Conservation (phyloP, 2,113 vertebrate genomes). For the Pterocles orientalis region DNA sequence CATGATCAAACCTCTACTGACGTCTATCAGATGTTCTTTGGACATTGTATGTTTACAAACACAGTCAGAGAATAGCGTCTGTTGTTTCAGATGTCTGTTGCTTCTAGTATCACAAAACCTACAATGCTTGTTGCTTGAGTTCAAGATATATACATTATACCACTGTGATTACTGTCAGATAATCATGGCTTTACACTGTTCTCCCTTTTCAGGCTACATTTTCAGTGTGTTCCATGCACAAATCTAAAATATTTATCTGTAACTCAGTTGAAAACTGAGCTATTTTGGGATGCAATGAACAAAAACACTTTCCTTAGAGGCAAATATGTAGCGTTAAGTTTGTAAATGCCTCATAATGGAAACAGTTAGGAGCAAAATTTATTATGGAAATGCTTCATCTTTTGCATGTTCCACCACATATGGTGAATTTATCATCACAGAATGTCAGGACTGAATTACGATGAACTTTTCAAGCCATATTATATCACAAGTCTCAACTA, state of each 20-base stretch:
- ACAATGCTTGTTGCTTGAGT: rapidly evolving
- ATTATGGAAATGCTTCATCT: not conserved
- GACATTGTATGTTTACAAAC: not conserved
- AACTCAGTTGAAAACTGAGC: not conserved
- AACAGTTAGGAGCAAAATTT: not conserved
- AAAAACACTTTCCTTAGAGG: not conserved
- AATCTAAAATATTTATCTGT: not conserved
- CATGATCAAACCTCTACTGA: not conserved
- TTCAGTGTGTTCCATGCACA: not conserved
- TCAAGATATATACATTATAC: not conserved
- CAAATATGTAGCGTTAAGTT: not conserved
- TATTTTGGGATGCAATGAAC: not conserved
- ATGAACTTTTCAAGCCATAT: not conserved
- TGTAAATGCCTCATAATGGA: not conserved
- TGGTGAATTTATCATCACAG: not conserved
- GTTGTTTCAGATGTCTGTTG: not conserved
- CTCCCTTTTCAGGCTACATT: not conserved
- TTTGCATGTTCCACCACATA: not conserved
- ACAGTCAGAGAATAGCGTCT: not conserved
- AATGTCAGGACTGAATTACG: not conserved
- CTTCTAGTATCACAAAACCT: not conserved
- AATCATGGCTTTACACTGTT: not conserved
- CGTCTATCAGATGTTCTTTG: not conserved
- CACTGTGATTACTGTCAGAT: not conserved
- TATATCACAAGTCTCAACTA: not conserved